Evolutionary conservation across 2,888 invertebrate species (phyloP).

Genomic region (Erpobdella octoculata): DNA sequence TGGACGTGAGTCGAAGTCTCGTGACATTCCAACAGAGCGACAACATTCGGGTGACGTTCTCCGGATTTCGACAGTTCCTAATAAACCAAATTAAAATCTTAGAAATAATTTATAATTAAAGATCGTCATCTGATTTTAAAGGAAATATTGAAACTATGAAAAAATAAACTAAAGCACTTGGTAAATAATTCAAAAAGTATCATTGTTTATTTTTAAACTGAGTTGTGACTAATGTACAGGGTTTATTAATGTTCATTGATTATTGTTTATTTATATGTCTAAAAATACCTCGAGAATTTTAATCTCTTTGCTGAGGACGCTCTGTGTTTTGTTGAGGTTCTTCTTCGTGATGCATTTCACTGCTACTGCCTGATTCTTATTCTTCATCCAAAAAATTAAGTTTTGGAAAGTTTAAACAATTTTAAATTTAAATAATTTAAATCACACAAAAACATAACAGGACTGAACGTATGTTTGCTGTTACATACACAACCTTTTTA

Average conservation of each 20-base stretch:
- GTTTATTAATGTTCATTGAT: neutral
- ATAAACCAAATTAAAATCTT: slow-evolving; percentile 38
- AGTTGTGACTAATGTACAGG: neutral
- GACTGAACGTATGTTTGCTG: too few relatives aligned
- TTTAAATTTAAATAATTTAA: too few relatives aligned
- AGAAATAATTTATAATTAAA: neutral
- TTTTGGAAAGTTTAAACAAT: too few relatives aligned
- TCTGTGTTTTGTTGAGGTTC: slow-evolving; percentile 91
- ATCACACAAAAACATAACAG: too few relatives aligned
- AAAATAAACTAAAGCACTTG: neutral
- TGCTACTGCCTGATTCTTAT: slow-evolving; percentile 77
- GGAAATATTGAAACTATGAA: neutral
- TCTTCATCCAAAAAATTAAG: slow-evolving; percentile 63
- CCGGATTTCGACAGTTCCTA: slow-evolving; percentile 74
- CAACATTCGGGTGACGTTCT: slow-evolving; percentile 95
- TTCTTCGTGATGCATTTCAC: slow-evolving; percentile 95
- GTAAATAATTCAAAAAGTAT: neutral
- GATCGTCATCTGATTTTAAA: neutral
- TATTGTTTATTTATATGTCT: neutral
- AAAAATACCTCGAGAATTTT: slow-evolving; percentile 78
- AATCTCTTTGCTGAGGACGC: slow-evolving; percentile 93
- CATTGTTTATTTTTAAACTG: neutral
- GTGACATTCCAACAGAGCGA: slow-evolving; percentile 86
- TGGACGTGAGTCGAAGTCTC: slow-evolving; percentile 89
- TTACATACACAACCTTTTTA: slow-evolving; percentile 58